Evolutionary conservation across 2,797 vertebrate genomes (phyloP), one percentile per base, ranked within the genome.

Genomic region (Thalassophryne amazonica): DNA sequence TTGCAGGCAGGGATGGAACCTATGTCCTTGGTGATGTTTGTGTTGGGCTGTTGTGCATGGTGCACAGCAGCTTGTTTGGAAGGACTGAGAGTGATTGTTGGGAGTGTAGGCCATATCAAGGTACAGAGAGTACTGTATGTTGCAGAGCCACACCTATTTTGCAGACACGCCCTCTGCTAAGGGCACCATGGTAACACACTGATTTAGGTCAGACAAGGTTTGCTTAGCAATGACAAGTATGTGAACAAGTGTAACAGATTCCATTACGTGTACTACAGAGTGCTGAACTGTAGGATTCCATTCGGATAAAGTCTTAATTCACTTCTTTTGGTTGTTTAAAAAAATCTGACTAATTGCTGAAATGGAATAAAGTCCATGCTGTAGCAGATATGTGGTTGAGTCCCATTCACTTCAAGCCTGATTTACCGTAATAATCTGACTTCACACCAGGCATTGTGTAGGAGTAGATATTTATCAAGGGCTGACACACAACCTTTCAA

Each of bases 141-240:
- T 8, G 22, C 54, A 75, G 65, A 55, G 76, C 35, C 69, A 65
- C 81, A 87, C 81, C 80, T 80, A 10, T 53, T 23, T 16, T 39
- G 45, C 58, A 37, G 70, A 64, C 86, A 80, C 87, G 56, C 84
- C 87, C 69, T 69, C 38, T 37, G 23, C 30, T 48, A 9, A 52
- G 8, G 16, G 28, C 34, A 15, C 60, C 30, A 28, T 62, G 22
- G 39, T 45, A 49, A 60, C 30, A 4, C 34, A 21, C 20, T 35
- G 56, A 57, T 57, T 7, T 32, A 27, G 73, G 37, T n/a, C n/a
- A n/a, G n/a, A 56, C 74, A 75, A 76, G 64, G 70, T 81, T 84
- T 53, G 22, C 45, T 41, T 59, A 59, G 60, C 41, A 60, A 65
- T 80, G 78, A 52, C 58, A 70, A 77, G 69, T 74, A 74, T 81